These are phyloP conservation scores for Melanotaenia pygmaea DNA, from an alignment of 2,797 vertebrate species.

Conservation along the genomic window DNA sequence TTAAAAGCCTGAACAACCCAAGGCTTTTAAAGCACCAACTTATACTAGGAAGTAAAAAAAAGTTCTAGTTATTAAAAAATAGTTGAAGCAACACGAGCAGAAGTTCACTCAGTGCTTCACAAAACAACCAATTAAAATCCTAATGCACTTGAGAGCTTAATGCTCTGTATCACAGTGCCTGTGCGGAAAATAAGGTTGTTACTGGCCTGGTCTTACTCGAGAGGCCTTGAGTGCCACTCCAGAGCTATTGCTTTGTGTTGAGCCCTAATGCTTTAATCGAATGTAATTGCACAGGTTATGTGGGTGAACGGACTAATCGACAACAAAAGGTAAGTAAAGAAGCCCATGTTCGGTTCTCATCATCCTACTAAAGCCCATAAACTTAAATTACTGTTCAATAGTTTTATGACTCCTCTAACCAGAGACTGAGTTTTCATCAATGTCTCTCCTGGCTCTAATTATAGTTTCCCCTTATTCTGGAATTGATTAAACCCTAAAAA, in stretches of 20 bases:
- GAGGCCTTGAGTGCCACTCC: conserved; percentile 67
- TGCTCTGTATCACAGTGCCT: conserved; percentile 35
- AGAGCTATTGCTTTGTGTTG: conserved; percentile 48
- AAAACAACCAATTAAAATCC: conserved; percentile 67
- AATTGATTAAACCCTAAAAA: neutral
- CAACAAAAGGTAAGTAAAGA: conserved; percentile 68
- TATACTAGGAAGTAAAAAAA: conserved; percentile 1
- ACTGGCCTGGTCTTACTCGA: conserved; percentile 43
- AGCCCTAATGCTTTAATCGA: conserved; percentile 73
- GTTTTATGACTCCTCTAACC: neutral
- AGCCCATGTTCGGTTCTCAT: conserved; percentile 47
- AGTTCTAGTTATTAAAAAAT: conserved; percentile 9
- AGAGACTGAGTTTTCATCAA: neutral
- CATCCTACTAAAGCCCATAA: conserved; percentile 28
- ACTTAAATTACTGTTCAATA: neutral
- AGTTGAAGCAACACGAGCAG: conserved; percentile 21
- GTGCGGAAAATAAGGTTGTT: conserved; percentile 65
- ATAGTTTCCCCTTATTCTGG: neutral
- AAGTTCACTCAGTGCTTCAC: conserved; percentile 44
- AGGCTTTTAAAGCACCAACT: conserved; percentile 35
- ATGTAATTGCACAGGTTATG: conserved; percentile 63
- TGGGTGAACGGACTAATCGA: conserved; percentile 50
- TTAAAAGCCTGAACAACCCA: conserved; percentile 5
- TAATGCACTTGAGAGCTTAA: conserved; percentile 47
- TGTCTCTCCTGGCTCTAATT: neutral